Conservation (phyloP, 2,888 invertebrate species). For the Teinopalpus imperialis region DNA sequence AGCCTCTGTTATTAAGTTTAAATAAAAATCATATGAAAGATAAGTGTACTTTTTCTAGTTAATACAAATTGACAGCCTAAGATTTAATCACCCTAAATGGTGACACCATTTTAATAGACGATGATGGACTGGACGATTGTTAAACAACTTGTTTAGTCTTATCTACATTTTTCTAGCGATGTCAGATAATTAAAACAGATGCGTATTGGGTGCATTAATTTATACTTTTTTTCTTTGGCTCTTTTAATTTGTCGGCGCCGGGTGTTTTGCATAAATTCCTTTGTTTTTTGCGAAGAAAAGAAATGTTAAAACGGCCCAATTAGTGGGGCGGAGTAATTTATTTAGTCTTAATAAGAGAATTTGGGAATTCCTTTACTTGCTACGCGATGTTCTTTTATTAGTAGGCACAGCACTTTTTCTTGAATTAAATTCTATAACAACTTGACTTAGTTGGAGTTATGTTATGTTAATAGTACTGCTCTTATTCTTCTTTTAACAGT, state of each 20-base stretch:
- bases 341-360: constrained; percentile 65
- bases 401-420: constrained; percentile 4
- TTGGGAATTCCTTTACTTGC: constrained; percentile 39
- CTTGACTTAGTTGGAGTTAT: too few species aligned
- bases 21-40: too few species aligned
- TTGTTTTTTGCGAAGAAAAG: constrained; percentile 45
- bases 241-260: constrained; percentile 75
- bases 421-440: too few species aligned
- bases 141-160: too few species aligned
- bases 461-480: too few species aligned
- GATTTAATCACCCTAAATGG: too few species aligned
- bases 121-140: too few species aligned
- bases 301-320: constrained; percentile 67
- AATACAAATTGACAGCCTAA: too few species aligned
- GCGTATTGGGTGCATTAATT: constrained; percentile 76
- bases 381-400: constrained; percentile 25
- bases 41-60: too few species aligned
- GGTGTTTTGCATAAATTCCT: constrained; percentile 79
- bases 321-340: constrained; percentile 71
- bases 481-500: too few species aligned
- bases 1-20: too few species aligned
- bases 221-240: constrained; percentile 60
- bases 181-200: constrained; percentile 71
- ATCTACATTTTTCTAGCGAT: constrained; percentile 37
- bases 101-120: too few species aligned